Evolutionary conservation across 2,113 vertebrate genomes (phyloP), one percentile per base, ranked within the genome.

Genomic region (Thomomys bottae): DNA sequence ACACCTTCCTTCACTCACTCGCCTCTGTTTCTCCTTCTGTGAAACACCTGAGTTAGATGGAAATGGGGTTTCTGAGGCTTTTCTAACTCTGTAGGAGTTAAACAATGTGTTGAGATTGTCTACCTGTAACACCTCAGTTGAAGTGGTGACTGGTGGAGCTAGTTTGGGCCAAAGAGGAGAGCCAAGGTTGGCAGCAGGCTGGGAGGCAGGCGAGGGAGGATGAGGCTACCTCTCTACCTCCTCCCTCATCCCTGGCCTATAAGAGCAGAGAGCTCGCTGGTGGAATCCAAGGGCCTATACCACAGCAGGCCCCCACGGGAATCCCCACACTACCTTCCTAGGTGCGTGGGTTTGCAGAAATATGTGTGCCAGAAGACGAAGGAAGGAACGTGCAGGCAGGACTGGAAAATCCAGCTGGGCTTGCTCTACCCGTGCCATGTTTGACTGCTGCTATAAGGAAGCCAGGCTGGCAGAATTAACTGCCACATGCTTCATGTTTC

Each of bases 361-460:
- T 77, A 79, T 91, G 87, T 91, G 87, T 94, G 92, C 90, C 72
- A 28, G 82, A 36, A 57, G 59, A 68, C 14, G 71, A 90, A 83
- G 83, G 75, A 92, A 94, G 73, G 70, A 91, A 79, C 40, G 7
- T 40, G 84, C 90, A 38, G 57, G 64, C 87, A 28, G 0, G 24
- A 93, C 95, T 79, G 92, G 96, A 94, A 95, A 94, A 94, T 88
- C 95, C 89, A 93, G 94, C 92, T 75, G 89, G 80, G 54, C 86
- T 3, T 34, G 34, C 80, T 38, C 20, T 12, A 63, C 78, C 73
- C 42, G 0, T n/a, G 32, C 54, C 80, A 57, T 17, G 1, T 32
- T 30, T 57, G 21, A 8, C 66, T 49, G 63, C 61, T 38, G 84
- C 20, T 72, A 30, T 54, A n/a, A 20, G 45, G 30, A 20, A 82